Conservation (phyloP, 53 echinoderm and acorn worm species). For the Crossaster papposus region DNA sequence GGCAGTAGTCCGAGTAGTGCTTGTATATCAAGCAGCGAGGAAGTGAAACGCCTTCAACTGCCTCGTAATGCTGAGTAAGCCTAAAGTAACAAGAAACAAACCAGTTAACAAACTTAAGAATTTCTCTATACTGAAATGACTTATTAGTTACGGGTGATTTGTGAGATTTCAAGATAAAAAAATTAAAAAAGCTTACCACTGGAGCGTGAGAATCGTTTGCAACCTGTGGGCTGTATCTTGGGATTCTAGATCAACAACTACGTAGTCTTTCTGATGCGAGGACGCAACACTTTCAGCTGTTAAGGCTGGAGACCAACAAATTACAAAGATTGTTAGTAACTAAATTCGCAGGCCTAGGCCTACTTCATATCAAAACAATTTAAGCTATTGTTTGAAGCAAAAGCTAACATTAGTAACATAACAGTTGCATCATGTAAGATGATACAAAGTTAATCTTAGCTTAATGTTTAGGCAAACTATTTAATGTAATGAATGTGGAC, state of each 20-base stretch:
- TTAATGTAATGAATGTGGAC: too few species aligned
- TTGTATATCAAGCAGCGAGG: slow-evolving; percentile 87
- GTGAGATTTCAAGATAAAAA: background rate
- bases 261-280: background rate
- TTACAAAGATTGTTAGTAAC: background rate
- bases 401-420: too few species aligned
- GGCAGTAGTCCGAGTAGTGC: slow-evolving; percentile 80
- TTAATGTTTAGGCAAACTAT: too few species aligned
- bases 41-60: slow-evolving; percentile 74
- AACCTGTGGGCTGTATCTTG: slow-evolving; percentile 36
- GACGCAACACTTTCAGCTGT: background rate
- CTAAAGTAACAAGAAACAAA: slow-evolving; percentile 19
- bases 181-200: slow-evolving; percentile 41
- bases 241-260: slow-evolving; percentile 1
- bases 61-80: slow-evolving; percentile 82
- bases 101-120: too few species aligned
- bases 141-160: too few species aligned
- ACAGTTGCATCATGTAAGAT: too few species aligned
- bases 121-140: too few species aligned
- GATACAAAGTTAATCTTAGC: too few species aligned
- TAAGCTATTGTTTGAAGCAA: too few species aligned
- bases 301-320: background rate
- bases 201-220: slow-evolving; percentile 57
- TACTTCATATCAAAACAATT: too few species aligned
- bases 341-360: too few species aligned